Base-by-base conservation (phyloP, 2,797 vertebrate genomes). In the Manis crassicaudata region DNA sequence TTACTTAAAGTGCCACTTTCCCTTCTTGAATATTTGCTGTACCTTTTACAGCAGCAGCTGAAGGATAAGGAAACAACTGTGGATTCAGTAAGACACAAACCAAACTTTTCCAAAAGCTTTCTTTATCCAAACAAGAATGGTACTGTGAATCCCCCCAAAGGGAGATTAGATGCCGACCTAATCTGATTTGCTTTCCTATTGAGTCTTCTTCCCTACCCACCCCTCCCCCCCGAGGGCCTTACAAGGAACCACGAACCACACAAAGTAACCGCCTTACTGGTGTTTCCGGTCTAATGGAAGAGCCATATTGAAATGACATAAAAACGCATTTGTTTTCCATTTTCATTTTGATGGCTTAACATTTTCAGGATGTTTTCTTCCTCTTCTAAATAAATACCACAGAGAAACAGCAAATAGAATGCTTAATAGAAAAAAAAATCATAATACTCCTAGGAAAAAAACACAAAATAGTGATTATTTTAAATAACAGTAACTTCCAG, bases 291-390 rank as follows among this genome's bases (percentile, higher is more conserved):
- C 27, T 52, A 93, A 92, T 21, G 87, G 88, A 95, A 37, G 40
- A 90, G 37, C 58, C n/a, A 79, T 79, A n/a, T 18, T 95, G 86
- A 96, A 94, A 96, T 72, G 58, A 95, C 54, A 94, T 35, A 89
- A 77, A 91, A 77, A n/a, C 17, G 5, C 32, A 0, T 81, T 56
- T 80, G 90, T 65, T 82, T 54, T 70, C 32, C 40, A 68, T 46
- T 91, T 94, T 88, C 91, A 63, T 95, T 94, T 96, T 94, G 84
- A 81, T 67, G 95, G 82, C 50, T 95, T 92, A 88, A 82, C n/a
- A 65, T 96, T 93, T 92, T 81, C 25, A 73, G 90, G 90, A 95
- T 77, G 72, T 77, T 52, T 27, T 88, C 65, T 77, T 43, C 56
- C 76, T 81, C 70, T 46, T 35, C 50, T 60, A 88, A 76, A 89